These are phyloP conservation scores for Anthophora plumipes DNA, from an alignment of 2,888 invertebrate species.

Conservation along the genomic window DNA sequence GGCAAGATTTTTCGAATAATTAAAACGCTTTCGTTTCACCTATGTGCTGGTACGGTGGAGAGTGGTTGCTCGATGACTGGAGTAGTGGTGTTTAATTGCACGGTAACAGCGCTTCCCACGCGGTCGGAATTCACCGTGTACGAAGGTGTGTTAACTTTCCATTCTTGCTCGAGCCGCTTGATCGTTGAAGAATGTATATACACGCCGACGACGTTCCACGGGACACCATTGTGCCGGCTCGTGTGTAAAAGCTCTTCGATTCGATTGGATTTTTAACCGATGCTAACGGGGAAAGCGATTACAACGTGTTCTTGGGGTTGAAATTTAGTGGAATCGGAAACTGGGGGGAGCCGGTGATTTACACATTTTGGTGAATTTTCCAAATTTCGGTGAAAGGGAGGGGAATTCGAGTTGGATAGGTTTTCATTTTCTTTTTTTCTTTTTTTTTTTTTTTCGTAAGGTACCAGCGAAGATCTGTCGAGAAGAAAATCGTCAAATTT, in stretches of 20 bases:
- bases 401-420: background rate
- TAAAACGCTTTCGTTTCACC: slow-evolving; percentile 18
- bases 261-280: background rate
- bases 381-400: no score
- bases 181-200: slow-evolving; percentile 34
- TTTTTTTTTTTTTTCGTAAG: no score
- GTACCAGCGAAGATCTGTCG: no score
- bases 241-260: background rate
- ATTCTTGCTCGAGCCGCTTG: slow-evolving; percentile 24
- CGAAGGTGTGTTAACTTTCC: slow-evolving; percentile 40
- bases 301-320: background rate
- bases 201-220: slow-evolving; percentile 18
- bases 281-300: background rate
- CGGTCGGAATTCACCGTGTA: slow-evolving; percentile 37
- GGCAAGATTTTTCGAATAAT: slow-evolving; percentile 32
- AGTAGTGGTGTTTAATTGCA: slow-evolving; percentile 44
- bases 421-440: no score
- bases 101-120: slow-evolving; percentile 47
- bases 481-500: background rate
- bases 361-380: background rate
- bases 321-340: no score
- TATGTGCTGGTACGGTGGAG: background rate
- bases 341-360: no score
- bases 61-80: background rate
- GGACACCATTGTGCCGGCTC: background rate